Percentiles rank a stretch among this genome's conserved stretches.
Evolutionary conservation across 2,113 vertebrate genomes (phyloP).

Genomic region (Nibea coibor): DNA sequence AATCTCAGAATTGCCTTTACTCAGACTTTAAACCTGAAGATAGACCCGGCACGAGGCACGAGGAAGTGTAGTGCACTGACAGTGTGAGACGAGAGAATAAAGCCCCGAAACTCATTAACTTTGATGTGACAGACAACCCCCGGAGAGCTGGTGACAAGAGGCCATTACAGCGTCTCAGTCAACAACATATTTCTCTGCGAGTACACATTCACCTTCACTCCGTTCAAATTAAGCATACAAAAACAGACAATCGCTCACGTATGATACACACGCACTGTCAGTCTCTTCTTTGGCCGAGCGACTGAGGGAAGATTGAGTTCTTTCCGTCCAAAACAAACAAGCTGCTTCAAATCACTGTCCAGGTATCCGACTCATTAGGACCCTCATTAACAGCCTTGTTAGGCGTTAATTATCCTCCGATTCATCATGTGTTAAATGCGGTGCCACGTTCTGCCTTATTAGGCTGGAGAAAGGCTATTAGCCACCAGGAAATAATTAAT

Average conservation of each 20-base stretch:
- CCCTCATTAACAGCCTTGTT: constrained; percentile 70
- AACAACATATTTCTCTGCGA: constrained; percentile 7
- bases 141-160: neutral
- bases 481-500: constrained; percentile 73
- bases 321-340: constrained; percentile 22
- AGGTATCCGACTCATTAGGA: constrained; percentile 65
- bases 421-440: constrained; percentile 69
- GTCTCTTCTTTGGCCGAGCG: neutral
- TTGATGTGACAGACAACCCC: constrained; percentile 17
- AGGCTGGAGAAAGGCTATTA: constrained; percentile 65
- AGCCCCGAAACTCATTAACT: constrained; percentile 45
- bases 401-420: constrained; percentile 70
- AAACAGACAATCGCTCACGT: neutral
- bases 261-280: neutral
- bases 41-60: too few species aligned
- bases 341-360: constrained; percentile 40
- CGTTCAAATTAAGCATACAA: neutral
- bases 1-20: too few species aligned
- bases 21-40: too few species aligned
- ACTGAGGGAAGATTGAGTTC: constrained; percentile 1
- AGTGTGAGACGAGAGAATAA: constrained; percentile 19
- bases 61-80: neutral
- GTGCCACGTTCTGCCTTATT: constrained; percentile 71
- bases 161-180: constrained; percentile 16
- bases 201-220: neutral